Percentiles rank a stretch among this genome's conserved stretches.
These are phyloP conservation scores for honey bee (Apis mellifera) DNA, from an alignment of 1,140 invertebrate species.

Conservation along the genomic window Amel_HAv3.1 CM009941.2:14319501-14320000, in stretches of 20 bases:
- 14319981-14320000: neutral
- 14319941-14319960: constrained; percentile 95
- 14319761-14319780: neutral
- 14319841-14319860: constrained; percentile 90
- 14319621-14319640: constrained; percentile 86
- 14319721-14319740: neutral
- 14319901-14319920: constrained; percentile 96
- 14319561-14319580: constrained; percentile 85
- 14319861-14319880: constrained; percentile 94
- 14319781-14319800: constrained; percentile 35
- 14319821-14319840: constrained; percentile 93
- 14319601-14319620: constrained; percentile 81
- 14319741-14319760: neutral
- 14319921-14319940: constrained; percentile 95
- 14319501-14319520: neutral
- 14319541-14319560: constrained; percentile 81
- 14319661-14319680: constrained; percentile 96
- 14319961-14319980: constrained; percentile 92
- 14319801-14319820: constrained; percentile 92
- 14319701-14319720: constrained; percentile 87
- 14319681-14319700: constrained; percentile 94
- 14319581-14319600: constrained; percentile 76
- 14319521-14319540: neutral
- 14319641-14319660: constrained; percentile 95
- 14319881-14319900: constrained; percentile 97